phyloP scores from a whole-genome alignment of 2,888 invertebrate genomes.

The Calliopum simillimum region DNA sequence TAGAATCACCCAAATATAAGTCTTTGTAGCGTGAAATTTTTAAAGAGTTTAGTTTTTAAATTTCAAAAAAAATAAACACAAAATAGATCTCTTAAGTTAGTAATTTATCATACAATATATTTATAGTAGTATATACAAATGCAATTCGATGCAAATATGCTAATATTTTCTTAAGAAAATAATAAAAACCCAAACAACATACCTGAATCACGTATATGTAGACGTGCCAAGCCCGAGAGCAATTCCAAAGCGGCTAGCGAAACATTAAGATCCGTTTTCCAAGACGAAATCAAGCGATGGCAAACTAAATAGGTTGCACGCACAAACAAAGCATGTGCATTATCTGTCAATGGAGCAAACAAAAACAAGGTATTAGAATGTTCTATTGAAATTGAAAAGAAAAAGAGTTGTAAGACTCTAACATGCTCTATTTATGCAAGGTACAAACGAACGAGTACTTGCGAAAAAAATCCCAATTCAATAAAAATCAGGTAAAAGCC shows the following conservation, averaged over 20 bases:
- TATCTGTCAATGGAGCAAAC: constrained; percentile 71
- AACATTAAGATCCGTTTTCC: constrained; percentile 95
- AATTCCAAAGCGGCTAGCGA: constrained; percentile 94
- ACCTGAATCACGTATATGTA: constrained; percentile 92
- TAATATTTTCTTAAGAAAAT: constrained; percentile 35
- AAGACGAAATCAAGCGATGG: constrained; percentile 93
- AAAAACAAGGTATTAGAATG: constrained; percentile 36
- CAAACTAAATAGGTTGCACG: constrained; percentile 94
- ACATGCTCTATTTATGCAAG: constrained; percentile 18
- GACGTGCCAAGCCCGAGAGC: constrained; percentile 88
- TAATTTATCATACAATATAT: constrained; percentile 42
- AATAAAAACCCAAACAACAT: constrained; percentile 49
- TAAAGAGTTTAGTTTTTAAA: too few species aligned
- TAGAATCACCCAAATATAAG: too few species aligned
- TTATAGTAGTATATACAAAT: constrained; percentile 37
- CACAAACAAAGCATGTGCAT: constrained; percentile 89
- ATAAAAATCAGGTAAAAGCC: neutral
- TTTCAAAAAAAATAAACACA: neutral
- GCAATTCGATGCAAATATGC: constrained; percentile 27
- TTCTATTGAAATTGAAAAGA: constrained; percentile 4
- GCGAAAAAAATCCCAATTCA: neutral
- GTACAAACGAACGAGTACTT: neutral
- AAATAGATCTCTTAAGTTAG: constrained; percentile 8
- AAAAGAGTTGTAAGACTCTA: neutral
- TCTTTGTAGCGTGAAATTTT: too few species aligned